These are phyloP conservation scores for Baronia brevicornis DNA, from an alignment of 2,888 invertebrate species.

Conservation along the genomic window DNA sequence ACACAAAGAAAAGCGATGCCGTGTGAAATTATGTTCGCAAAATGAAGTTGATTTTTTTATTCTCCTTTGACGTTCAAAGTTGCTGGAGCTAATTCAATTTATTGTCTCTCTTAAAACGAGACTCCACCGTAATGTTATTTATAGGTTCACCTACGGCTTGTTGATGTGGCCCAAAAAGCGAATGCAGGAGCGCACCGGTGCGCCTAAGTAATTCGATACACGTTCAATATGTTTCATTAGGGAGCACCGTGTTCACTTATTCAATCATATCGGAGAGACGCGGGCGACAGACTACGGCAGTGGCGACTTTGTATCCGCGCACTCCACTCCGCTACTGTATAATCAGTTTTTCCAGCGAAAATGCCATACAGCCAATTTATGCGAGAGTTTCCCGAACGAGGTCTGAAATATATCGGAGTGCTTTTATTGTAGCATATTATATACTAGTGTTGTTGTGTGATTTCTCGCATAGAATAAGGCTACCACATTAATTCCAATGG, in stretches of 20 bases:
- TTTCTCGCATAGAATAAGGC: too few relatives aligned
- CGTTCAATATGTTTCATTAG: slow-evolving; percentile 75
- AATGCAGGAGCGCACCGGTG: slow-evolving; percentile 61
- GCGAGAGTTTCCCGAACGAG: slow-evolving; percentile 27
- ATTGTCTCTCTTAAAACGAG: slow-evolving; percentile 69
- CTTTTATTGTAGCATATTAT: too few relatives aligned
- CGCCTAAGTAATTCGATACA: slow-evolving; percentile 73
- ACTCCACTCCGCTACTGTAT: slow-evolving; percentile 52
- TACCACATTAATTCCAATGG: too few relatives aligned
- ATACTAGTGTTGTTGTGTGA: too few relatives aligned
- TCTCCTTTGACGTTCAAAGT: slow-evolving; percentile 66
- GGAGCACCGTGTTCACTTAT: slow-evolving; percentile 63
- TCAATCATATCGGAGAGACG: slow-evolving; percentile 62
- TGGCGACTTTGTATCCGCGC: slow-evolving; percentile 39
- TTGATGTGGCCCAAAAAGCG: slow-evolving; percentile 58
- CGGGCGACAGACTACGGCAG: slow-evolving; percentile 40
- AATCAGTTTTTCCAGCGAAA: slow-evolving; percentile 64
- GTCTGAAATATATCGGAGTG: slow-evolving; percentile 30
- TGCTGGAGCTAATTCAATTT: slow-evolving; percentile 67
- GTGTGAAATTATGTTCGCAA: slow-evolving; percentile 61
- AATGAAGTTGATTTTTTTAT: slow-evolving; percentile 59
- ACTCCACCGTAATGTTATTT: slow-evolving; percentile 65
- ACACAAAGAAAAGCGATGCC: slow-evolving; percentile 50
- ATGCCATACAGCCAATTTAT: slow-evolving; percentile 55
- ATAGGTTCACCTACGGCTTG: slow-evolving; percentile 65